Percentiles rank a stretch among this genome's conserved stretches.
These are phyloP conservation scores for Agapornis canus DNA, from an alignment of 2,797 vertebrate species.

Conservation along the genomic window DNA sequence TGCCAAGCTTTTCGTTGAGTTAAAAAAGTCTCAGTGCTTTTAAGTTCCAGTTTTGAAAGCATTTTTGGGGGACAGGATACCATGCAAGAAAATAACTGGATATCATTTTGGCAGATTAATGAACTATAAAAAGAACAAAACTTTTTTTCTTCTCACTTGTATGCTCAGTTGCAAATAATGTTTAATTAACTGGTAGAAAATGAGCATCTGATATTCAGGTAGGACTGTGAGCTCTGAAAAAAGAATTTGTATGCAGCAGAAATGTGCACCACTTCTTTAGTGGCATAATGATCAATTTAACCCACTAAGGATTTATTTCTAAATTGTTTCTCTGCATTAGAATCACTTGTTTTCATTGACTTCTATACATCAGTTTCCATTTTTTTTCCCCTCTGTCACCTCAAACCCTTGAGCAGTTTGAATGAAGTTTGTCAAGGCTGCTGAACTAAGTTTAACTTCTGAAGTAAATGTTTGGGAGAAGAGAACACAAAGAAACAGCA, in stretches of 20 bases:
- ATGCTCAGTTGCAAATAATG: not conserved
- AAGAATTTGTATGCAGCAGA: not conserved
- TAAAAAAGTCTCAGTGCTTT: not conserved
- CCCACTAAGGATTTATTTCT: not conserved
- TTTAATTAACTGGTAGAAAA: not conserved
- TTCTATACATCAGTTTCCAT: not conserved
- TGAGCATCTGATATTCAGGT: not conserved
- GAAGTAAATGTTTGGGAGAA: conserved; percentile 12
- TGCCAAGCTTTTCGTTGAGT: not conserved
- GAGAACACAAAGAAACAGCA: not conserved
- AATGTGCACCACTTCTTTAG: not conserved
- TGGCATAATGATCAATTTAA: not conserved
- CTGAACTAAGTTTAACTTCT: not conserved
- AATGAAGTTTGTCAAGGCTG: not conserved
- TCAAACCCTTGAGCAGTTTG: not conserved
- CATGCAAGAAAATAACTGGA: not conserved
- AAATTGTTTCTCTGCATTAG: not conserved
- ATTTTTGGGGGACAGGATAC: not conserved
- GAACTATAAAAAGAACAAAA: not conserved
- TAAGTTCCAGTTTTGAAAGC: not conserved
- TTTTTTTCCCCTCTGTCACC: not conserved
- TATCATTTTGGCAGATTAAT: not conserved
- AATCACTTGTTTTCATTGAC: not conserved
- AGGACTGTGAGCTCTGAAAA: not conserved
- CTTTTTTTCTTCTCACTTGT: not conserved